A percentile compares a stretch with the other conserved stretches of the same genome.
These are phyloP conservation scores for Osmoderma eremita DNA, from an alignment of 2,888 invertebrate species.

Conservation along the genomic window DNA sequence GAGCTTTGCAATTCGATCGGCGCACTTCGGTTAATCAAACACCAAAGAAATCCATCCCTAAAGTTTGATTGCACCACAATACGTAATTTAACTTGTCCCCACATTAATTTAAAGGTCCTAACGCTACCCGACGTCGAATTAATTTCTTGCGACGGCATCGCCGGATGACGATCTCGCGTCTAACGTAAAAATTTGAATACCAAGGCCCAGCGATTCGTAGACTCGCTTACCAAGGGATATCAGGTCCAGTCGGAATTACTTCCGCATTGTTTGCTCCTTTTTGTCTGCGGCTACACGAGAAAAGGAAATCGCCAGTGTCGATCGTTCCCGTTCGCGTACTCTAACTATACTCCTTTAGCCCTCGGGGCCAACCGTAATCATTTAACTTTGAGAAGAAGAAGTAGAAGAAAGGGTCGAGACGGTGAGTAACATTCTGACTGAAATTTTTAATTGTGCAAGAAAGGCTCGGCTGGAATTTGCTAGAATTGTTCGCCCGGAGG, in stretches of 20 bases:
- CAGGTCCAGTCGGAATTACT: constrained; percentile 26
- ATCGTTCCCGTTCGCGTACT: neutral
- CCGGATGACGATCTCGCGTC: neutral
- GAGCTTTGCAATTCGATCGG: too few species aligned
- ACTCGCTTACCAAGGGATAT: constrained; percentile 16
- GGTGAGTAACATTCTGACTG: constrained; percentile 26
- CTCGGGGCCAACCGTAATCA: constrained; percentile 28
- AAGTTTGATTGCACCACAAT: too few species aligned
- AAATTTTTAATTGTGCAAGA: constrained; percentile 35
- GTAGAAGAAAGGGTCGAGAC: neutral
- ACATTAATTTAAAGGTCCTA: constrained; percentile 1
- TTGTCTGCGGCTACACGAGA: constrained; percentile 21
- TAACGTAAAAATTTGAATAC: constrained; percentile 22
- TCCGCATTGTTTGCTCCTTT: constrained; percentile 28
- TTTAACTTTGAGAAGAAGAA: constrained; percentile 16
- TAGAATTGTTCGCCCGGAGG: constrained; percentile 13
- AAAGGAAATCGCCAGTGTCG: constrained; percentile 21
- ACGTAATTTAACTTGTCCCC: too few species aligned
- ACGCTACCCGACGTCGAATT: constrained; percentile 12
- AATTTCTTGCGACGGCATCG: constrained; percentile 15
- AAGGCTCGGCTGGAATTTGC: constrained; percentile 21
- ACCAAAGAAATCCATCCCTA: too few species aligned
- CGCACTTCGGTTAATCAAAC: too few species aligned
- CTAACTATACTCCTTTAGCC: constrained; percentile 17
- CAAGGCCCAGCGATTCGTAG: neutral